Evolutionary conservation across 1,140 invertebrate species (phyloP), one percentile per base, ranked within the genome.

Genomic region (Pentalonia nigronervosa): DNA sequence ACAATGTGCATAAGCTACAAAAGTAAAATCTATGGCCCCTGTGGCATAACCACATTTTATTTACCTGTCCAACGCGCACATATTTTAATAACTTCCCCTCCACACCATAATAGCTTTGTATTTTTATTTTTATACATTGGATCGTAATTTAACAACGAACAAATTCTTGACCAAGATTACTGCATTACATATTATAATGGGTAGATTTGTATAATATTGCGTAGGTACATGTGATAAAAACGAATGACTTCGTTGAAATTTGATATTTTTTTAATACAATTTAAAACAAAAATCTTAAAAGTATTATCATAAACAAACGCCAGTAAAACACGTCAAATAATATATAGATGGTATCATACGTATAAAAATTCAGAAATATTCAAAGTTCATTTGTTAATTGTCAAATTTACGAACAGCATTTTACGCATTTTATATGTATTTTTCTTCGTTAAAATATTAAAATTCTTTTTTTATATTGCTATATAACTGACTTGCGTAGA

Each of bases 31-130:
- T n/a, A 53, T 53, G 47, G 48, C n/a, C 48, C 87, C 87, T 8
- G 21, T 89, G 8, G 48, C 88, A 56, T 36, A 34, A 89, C 50
- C 88, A 89, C 88, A 25, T 89, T 89, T 89, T 56, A 91, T 91
- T 91, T 91, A 91, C 90, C 45, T 48, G 90, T 91, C 90, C 25
- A 25, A 67, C 90, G 47, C 30, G 47, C 41, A 48, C 88, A 89
- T 89, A 89, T 89, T 89, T 89, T 89, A 56, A 89, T 89, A 89
- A 89, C 48, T 34, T 9, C 36, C 11, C 34, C 45, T 30, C 50
- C 87, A n/a, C 30, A 23, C 8, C n/a, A 20, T 86, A 47, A 14
- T 34, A 47, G 20, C 41, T 9, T 8, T 14, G 30, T 88, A 50
- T 89, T 8, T 17, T 89, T 34, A 36, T 50, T 89, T 45, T n/a